These are phyloP conservation scores for Ia io DNA, from an alignment of 2,113 vertebrate genomes.

Conservation along the genomic window DNA sequence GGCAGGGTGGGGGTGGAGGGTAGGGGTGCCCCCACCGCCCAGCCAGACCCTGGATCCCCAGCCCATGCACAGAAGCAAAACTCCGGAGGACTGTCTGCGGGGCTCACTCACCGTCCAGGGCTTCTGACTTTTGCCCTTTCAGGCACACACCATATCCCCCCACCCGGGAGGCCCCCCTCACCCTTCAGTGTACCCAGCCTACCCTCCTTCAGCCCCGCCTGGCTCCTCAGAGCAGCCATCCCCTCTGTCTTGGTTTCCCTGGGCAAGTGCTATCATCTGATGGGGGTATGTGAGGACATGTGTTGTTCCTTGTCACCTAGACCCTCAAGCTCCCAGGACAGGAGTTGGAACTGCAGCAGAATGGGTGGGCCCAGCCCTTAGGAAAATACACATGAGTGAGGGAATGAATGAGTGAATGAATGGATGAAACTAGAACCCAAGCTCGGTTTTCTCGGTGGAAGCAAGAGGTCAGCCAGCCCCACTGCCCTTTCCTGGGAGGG, in stretches of 20 bases:
- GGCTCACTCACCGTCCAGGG: neutral
- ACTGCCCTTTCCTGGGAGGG: neutral
- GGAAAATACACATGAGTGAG: neutral
- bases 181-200: accelerated
- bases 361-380: neutral
- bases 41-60: neutral
- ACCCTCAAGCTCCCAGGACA: neutral
- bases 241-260: neutral
- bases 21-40: neutral
- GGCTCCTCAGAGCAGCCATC: neutral
- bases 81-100: neutral
- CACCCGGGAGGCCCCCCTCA: neutral
- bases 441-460: neutral
- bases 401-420: neutral
- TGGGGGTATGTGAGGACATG: neutral
- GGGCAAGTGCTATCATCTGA: neutral
- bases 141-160: neutral
- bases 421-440: neutral
- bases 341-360: neutral
- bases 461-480: neutral
- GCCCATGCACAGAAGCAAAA: no score
- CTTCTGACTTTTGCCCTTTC: neutral
- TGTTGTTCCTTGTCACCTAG: neutral
- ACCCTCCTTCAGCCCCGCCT: neutral
- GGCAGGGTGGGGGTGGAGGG: neutral